Base-by-base conservation (phyloP, 2,113 vertebrate genomes). In the Lota lota region DNA sequence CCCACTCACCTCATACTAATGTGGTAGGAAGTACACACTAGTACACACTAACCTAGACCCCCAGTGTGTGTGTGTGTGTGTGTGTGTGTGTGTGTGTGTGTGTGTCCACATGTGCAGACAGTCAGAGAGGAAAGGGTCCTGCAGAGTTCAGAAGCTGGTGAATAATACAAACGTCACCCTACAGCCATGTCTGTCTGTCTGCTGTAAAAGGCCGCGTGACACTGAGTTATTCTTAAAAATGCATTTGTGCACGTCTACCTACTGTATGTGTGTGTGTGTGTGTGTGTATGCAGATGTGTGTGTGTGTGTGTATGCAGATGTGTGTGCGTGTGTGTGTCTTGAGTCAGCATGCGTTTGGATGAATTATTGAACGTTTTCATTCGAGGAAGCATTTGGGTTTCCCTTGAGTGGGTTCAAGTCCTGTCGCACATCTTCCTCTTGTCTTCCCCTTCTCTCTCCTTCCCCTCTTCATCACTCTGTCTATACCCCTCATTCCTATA, bases 341-440 rank as follows among this genome's bases (percentile, higher is more conserved):
- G 28, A 33, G 28, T 33, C 28, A 33, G 28, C 84, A 64, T 77
- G 77, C 86, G 89, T 91, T 79, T 81, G 77, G 79, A 93, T 94
- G 88, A 94, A 94, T 94, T 92, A 95, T 94, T 95, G 89, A 94
- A 89, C 86, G 83, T 86, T 87, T 88, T 89, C 86, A 82, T 84
- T 86, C 86, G 88, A 93, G 88, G 89, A 92, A 89, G 84, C 91
- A 91, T 92, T 94, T 92, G 91, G 79, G 78, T 67, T 92, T 33
- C 91, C 89, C 91, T 80, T 73, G 89, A 93, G 91, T 88, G 76
- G 72, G 82, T 82, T 90, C 76, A 79, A 78, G 78, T 65, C 56
- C 77, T 73, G 74, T 69, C 81, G 70, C 87, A 72, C 77, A 80
- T 66, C 78, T 74, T 81, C 67, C 78, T 70, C 62, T 53, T 51